A percentile compares a stretch with the other conserved stretches of the same genome.
Conservation (phyloP, 2,797 vertebrate genomes). For the Ptychadena robeensis region DNA sequence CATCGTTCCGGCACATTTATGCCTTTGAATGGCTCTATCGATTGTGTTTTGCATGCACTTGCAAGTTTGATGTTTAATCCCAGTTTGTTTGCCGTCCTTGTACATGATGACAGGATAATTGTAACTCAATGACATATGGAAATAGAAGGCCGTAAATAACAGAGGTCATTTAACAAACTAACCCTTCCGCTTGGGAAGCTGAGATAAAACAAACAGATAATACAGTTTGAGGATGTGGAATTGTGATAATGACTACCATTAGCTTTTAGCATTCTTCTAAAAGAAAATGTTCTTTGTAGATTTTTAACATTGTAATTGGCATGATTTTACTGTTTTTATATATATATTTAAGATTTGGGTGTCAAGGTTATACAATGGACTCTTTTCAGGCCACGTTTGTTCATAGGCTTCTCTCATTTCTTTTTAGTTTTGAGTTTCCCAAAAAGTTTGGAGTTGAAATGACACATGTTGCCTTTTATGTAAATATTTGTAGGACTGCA, state of each 20-base stretch:
- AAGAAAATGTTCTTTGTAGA: slow-evolving; percentile 24
- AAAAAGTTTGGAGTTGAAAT: neutral
- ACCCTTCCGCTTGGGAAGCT: neutral
- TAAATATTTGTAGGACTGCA: too few species aligned
- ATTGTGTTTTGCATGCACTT: slow-evolving; percentile 53
- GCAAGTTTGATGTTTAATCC: slow-evolving; percentile 56
- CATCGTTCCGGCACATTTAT: slow-evolving; percentile 46
- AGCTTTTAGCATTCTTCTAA: neutral
- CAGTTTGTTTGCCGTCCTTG: slow-evolving; percentile 53
- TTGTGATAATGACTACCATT: slow-evolving; percentile 7
- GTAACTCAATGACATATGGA: slow-evolving; percentile 57
- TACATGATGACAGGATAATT: slow-evolving; percentile 59
- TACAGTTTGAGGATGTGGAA: neutral
- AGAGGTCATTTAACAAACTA: slow-evolving; percentile 45
- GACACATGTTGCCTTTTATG: neutral
- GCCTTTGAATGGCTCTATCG: slow-evolving; percentile 51
- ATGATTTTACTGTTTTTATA: neutral
- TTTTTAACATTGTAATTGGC: slow-evolving; percentile 7
- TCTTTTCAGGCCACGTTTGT: neutral
- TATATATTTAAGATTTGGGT: neutral
- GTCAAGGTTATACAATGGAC: neutral
- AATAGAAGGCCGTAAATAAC: slow-evolving; percentile 39
- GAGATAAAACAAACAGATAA: slow-evolving; percentile 25
- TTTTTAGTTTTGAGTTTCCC: neutral
- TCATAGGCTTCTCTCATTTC: neutral